Evolutionary conservation across 2,797 vertebrate genomes (phyloP), one percentile per base, ranked within the genome.

Genomic region (Labroides dimidiatus): DNA sequence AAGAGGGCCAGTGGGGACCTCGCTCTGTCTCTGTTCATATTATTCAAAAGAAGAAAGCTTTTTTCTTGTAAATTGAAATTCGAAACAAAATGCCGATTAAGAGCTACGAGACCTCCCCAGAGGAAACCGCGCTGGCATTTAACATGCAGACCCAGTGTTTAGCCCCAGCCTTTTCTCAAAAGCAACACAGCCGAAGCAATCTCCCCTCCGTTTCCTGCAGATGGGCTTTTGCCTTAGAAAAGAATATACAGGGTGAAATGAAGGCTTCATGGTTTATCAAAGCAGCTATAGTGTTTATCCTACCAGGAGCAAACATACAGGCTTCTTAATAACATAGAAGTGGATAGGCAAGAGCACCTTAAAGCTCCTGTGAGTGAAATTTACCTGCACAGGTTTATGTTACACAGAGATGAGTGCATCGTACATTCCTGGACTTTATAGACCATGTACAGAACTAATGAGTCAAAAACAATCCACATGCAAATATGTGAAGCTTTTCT

Each of bases 1-100:
- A 1, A 75, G 66, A 65, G 19, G 57, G 72, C 77, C 69, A 41
- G 55, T 36, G 71, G 77, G 81, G 82, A 85, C 58, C 62, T 58
- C 44, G 10, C 59, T 80, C 78, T 80, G 72, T 82, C 83, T 83
- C 73, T 75, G 72, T 84, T 87, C 70, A 74, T 80, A 82, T 84
- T 84, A 80, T 80, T 90, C 78, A 89, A 82, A 84, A 80, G 64
- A 81, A 82, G 76, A 77, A 75, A 61, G 67, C 24, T 59, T 81
- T 80, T 80, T 33, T 45, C 55, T 50, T 52, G 73, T 66, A 85
- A 86, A 91, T 86, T 88, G 80, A 89, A 92, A 92, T 91, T 84
- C 65, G 57, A 84, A 89, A 89, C 83, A 89, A 91, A 88, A 90
- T 84, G 75, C 68, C 83, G 82, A 88, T 92, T 91, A 90, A 81